Evolutionary conservation across 2,113 vertebrate species (phyloP).

Genomic region (Amblyopsis rosae): DNA sequence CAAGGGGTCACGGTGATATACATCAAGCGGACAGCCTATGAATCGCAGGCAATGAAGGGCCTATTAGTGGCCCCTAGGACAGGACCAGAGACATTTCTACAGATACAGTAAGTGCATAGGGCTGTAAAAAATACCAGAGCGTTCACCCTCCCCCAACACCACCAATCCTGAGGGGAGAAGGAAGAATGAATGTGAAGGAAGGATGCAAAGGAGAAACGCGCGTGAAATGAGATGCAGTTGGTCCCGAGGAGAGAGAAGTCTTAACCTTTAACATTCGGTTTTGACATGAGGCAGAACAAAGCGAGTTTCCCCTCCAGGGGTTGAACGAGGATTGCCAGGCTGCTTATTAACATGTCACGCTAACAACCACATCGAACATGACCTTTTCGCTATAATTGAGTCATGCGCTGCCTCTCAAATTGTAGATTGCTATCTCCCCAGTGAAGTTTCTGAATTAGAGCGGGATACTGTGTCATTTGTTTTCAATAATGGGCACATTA

Average conservation of each 20-base stretch:
- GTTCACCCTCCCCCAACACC: neutral
- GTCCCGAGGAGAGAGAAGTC: neutral
- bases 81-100: neutral
- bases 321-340: conserved; percentile 3
- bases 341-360: neutral
- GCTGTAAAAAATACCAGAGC: neutral
- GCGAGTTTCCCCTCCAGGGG: neutral
- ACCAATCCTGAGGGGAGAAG: neutral
- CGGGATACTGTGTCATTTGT: neutral
- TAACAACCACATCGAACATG: neutral
- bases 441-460: neutral
- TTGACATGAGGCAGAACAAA: neutral
- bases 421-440: neutral
- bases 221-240: conserved; percentile 2
- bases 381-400: neutral
- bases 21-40: conserved; percentile 46
- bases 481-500: neutral
- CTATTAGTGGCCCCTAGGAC: conserved; percentile 17
- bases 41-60: conserved; percentile 38
- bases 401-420: neutral
- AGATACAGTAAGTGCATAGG: neutral
- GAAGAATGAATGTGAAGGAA: neutral
- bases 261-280: neutral
- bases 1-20: conserved; percentile 36
- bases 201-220: neutral